phyloP scores from a whole-genome alignment of 2,113 vertebrate genomes.

The human (Homo sapiens) region GRCh38 chr1:74524001-74524500 shows the following conservation, averaged over 20 bases:
- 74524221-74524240: neutral
- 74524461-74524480: neutral
- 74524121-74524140: neutral
- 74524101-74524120: neutral
- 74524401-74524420: too few relatives aligned
- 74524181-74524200: neutral
- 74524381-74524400: neutral
- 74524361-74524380: neutral
- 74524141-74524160: neutral
- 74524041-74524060: neutral
- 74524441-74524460: neutral
- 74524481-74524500: neutral
- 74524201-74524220: neutral
- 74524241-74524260: neutral
- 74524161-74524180: neutral
- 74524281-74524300: neutral
- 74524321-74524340: rapidly evolving
- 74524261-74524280: neutral
- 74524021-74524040: neutral
- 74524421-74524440: neutral
- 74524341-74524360: neutral
- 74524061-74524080: neutral
- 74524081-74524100: neutral
- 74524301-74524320: neutral
- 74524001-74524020: neutral